Evolutionary conservation across 2,888 invertebrate species (phyloP).

Genomic region (Phlogophora meticulosa): DNA sequence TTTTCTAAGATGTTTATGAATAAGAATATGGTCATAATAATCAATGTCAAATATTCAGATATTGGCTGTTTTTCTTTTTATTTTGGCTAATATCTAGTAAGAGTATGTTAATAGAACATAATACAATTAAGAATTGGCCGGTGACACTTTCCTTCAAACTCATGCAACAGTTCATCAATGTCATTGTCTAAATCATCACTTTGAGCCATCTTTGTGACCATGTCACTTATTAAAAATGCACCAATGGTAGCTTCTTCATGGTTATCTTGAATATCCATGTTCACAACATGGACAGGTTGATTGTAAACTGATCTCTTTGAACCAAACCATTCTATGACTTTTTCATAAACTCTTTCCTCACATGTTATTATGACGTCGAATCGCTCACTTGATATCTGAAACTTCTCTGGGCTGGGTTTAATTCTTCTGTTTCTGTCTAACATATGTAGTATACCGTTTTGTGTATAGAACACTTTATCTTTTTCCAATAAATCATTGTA

Average conservation of each 20-base stretch:
- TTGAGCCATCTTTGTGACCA: conserved; percentile 97
- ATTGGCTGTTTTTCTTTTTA: conserved; percentile 39
- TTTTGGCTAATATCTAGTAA: conserved; percentile 32
- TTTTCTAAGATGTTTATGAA: conserved; percentile 8
- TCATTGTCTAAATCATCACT: conserved; percentile 99
- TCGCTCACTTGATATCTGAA: conserved; percentile 96
- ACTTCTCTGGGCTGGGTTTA: conserved; percentile 98
- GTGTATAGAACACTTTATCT: conserved; percentile 98
- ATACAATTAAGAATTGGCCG: conserved; percentile 98
- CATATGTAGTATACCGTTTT: conserved; percentile 99
- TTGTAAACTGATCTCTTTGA: conserved; percentile 94
- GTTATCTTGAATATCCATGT: conserved; percentile 99
- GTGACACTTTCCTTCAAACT: conserved; percentile 97
- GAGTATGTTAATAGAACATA: conserved; percentile 95
- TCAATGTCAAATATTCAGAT: conserved; percentile 32
- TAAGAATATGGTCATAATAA: conserved; percentile 21
- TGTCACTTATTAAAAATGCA: conserved; percentile 99
- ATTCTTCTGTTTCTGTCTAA: conserved; percentile 99
- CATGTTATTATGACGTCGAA: conserved; percentile 99
- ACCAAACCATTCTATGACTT: conserved; percentile 98
- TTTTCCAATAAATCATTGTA: conserved; percentile 97
- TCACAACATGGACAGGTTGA: conserved; percentile 98
- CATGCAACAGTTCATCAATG: conserved; percentile 98
- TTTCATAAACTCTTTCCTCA: conserved; percentile 99
- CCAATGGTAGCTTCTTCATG: conserved; percentile 99